phyloP scores from a whole-genome alignment of 2,797 vertebrate species.

The Danionella dracula region DNA sequence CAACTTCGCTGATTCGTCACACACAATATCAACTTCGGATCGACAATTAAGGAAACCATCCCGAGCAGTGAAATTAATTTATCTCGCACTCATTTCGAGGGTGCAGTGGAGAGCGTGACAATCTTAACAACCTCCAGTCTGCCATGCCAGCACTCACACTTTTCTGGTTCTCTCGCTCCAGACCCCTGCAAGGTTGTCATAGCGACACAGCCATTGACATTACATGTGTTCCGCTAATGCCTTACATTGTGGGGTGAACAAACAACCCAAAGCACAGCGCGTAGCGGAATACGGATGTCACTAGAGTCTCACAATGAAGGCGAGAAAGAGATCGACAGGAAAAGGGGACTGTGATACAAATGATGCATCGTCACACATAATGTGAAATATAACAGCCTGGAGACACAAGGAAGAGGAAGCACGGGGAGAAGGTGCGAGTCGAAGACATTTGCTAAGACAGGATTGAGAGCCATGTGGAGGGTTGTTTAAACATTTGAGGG shows the following conservation, averaged over 20 bases:
- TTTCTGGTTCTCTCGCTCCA: slow-evolving; percentile 9
- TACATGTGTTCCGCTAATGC: slow-evolving; percentile 55
- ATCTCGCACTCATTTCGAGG: slow-evolving; percentile 10
- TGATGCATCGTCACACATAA: slow-evolving; percentile 9
- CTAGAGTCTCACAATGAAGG: slow-evolving; percentile 3
- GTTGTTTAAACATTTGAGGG: slow-evolving; percentile 38
- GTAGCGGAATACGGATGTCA: slow-evolving; percentile 34
- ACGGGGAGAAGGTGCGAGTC: not conserved
- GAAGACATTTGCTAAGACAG: not conserved
- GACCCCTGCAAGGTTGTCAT: slow-evolving; percentile 54
- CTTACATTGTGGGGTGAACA: slow-evolving; percentile 41
- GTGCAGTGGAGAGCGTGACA: not conserved
- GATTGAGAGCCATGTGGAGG: not conserved
- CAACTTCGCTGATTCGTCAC: not conserved
- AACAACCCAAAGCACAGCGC: slow-evolving; percentile 27
- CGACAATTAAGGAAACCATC: slow-evolving; percentile 11
- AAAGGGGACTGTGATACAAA: not conserved
- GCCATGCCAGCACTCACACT: slow-evolving; percentile 13
- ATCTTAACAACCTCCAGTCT: slow-evolving; percentile 10
- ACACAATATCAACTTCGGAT: not conserved
- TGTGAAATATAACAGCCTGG: not conserved
- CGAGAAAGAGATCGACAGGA: not conserved
- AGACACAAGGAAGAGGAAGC: not conserved
- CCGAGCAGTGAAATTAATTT: slow-evolving; percentile 15
- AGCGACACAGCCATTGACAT: slow-evolving; percentile 50